These are phyloP conservation scores for Vanessa atalanta DNA, from an alignment of 1,140 invertebrate species.

Conservation along the genomic window DNA sequence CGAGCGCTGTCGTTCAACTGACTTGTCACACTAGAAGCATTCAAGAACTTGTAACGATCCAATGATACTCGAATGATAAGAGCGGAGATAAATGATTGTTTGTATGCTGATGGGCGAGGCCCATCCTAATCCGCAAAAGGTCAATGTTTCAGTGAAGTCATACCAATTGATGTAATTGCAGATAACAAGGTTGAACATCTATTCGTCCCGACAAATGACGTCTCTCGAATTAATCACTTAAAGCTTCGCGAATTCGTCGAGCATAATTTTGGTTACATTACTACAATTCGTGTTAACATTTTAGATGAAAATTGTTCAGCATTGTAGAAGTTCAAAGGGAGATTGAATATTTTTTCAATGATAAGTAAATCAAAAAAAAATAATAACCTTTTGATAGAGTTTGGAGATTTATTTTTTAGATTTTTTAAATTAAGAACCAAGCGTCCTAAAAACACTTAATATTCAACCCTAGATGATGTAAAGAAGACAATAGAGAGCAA, in stretches of 20 bases:
- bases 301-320: conserved; percentile 19
- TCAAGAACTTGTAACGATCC: conserved; percentile 36
- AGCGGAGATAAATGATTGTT: conserved; percentile 39
- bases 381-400: too few species aligned
- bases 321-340: background rate
- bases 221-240: conserved; percentile 38
- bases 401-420: too few species aligned
- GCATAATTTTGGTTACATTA: conserved; percentile 29
- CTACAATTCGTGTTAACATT: conserved; percentile 20
- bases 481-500: conserved; percentile 24
- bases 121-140: conserved; percentile 63
- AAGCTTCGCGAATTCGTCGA: conserved; percentile 24
- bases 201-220: conserved; percentile 33
- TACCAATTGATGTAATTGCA: conserved; percentile 62
- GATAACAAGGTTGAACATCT: conserved; percentile 35
- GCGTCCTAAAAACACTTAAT: conserved; percentile 26
- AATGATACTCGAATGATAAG: conserved; percentile 63
- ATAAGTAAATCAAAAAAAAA: too few species aligned
- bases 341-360: background rate
- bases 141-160: conserved; percentile 76
- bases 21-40: conserved; percentile 23
- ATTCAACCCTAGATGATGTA: conserved; percentile 12
- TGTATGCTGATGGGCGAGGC: conserved; percentile 41
- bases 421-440: background rate
- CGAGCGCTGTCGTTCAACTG: conserved; percentile 46